These are phyloP conservation scores for Strix uralensis DNA, from an alignment of 2,113 vertebrate genomes.

Conservation along the genomic window DNA sequence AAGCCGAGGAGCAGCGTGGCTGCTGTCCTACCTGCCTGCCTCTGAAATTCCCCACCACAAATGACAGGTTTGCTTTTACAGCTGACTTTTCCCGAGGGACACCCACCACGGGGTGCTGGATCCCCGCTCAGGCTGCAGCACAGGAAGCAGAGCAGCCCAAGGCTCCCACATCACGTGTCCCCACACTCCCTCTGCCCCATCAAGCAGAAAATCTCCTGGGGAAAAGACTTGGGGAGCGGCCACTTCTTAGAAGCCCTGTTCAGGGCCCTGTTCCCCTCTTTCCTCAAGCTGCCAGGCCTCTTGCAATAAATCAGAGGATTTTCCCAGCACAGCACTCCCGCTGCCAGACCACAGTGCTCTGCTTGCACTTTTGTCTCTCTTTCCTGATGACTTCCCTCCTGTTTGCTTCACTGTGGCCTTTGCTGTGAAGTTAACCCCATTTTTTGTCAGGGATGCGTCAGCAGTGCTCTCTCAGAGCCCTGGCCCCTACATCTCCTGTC, in stretches of 20 bases:
- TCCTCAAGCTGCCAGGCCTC: not conserved
- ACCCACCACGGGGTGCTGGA: rapidly evolving
- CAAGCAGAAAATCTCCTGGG: not conserved
- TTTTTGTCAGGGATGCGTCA: not conserved
- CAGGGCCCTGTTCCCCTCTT: not conserved
- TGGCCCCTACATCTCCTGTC: not conserved
- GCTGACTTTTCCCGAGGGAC: not conserved
- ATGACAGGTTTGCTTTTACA: not conserved
- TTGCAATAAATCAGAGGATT: not conserved
- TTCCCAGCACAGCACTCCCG: not conserved
- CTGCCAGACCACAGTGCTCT: not conserved
- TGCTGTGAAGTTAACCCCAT: not conserved
- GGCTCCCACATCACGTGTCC: rapidly evolving
- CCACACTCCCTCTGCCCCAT: not conserved
- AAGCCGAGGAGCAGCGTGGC: not conserved
- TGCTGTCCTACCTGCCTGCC: not conserved
- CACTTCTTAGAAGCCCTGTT: not conserved
- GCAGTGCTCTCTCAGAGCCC: not conserved
- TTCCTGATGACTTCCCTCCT: not conserved
- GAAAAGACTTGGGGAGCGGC: rapidly evolving
- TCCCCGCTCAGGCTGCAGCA: not conserved
- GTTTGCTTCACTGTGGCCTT: not conserved
- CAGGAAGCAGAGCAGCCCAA: not conserved
- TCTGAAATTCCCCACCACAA: not conserved
- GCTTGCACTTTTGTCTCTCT: not conserved